phyloP scores from a whole-genome alignment of 1,140 invertebrate species.

The Drosophila bifasciata region DNA sequence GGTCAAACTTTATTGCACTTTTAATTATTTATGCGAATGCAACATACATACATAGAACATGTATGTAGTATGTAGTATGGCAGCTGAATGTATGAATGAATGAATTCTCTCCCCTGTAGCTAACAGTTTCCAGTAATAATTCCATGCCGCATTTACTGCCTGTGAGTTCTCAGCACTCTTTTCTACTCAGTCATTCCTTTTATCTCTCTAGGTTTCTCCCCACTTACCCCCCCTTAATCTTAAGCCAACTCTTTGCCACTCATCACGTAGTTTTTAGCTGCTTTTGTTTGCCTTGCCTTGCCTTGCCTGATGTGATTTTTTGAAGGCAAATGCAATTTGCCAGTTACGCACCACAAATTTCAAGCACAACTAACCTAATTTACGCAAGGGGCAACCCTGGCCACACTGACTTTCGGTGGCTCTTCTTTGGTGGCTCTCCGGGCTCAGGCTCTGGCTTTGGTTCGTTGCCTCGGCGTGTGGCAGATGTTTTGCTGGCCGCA shows the following conservation, averaged over 20 bases:
- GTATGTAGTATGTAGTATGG: too few relatives aligned
- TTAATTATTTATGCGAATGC: too few relatives aligned
- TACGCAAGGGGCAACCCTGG: too few relatives aligned
- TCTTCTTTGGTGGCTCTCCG: neutral
- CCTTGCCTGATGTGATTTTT: slow-evolving; percentile 8
- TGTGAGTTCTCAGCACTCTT: too few relatives aligned
- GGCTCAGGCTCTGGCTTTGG: too few relatives aligned
- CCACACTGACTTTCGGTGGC: neutral
- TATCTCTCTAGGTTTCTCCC: neutral
- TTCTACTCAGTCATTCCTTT: too few relatives aligned
- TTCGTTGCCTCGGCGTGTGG: slow-evolving; percentile 13
- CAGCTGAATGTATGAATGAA: too few relatives aligned
- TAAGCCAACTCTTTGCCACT: neutral
- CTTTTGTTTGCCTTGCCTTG: neutral
- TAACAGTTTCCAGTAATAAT: too few relatives aligned
- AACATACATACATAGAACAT: too few relatives aligned
- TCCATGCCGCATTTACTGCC: too few relatives aligned
- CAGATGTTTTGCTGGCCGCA: slow-evolving; percentile 50
- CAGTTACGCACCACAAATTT: slow-evolving; percentile 3
- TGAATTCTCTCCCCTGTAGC: too few relatives aligned
- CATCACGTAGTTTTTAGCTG: neutral
- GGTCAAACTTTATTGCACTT: slow-evolving; percentile 1
- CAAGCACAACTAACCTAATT: too few relatives aligned
- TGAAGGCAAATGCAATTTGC: slow-evolving; percentile 40
- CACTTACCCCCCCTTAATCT: neutral